Conservation (phyloP, 2,797 vertebrate genomes). For the Lacerta bilineata region DNA sequence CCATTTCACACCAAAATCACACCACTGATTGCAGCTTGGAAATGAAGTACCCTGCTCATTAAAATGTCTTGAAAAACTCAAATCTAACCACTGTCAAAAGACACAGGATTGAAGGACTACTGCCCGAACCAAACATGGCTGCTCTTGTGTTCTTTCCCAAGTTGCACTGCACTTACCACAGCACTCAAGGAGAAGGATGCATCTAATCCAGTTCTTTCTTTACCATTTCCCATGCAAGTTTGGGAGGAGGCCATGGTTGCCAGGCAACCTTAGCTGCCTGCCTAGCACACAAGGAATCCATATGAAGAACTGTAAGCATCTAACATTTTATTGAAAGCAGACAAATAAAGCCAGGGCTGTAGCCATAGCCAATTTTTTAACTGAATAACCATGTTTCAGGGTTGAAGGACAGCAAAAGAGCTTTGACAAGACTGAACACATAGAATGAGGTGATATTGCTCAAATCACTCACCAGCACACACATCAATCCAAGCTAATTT, state of each 20-base stretch:
- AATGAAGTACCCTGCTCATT: not conserved
- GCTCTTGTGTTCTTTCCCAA: not conserved
- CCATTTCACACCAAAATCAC: not conserved
- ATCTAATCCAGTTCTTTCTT: not conserved
- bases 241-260: not conserved
- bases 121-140: not conserved
- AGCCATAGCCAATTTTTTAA: not conserved
- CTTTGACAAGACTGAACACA: not conserved
- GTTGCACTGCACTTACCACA: not conserved
- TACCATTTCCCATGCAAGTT: constrained; percentile 2
- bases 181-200: not conserved
- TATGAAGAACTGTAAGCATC: not conserved
- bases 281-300: not conserved
- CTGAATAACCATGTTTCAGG: not conserved
- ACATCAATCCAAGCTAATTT: not conserved
- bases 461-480: not conserved
- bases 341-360: not conserved
- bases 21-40: not conserved
- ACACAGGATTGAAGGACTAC: not conserved
- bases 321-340: not conserved
- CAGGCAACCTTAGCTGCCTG: not conserved
- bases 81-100: not conserved
- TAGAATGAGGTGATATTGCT: not conserved
- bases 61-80: not conserved
- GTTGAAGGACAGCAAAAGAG: not conserved